Evolutionary conservation across 2,797 vertebrate species (phyloP).

Genomic region (Chloroceryle amazona): DNA sequence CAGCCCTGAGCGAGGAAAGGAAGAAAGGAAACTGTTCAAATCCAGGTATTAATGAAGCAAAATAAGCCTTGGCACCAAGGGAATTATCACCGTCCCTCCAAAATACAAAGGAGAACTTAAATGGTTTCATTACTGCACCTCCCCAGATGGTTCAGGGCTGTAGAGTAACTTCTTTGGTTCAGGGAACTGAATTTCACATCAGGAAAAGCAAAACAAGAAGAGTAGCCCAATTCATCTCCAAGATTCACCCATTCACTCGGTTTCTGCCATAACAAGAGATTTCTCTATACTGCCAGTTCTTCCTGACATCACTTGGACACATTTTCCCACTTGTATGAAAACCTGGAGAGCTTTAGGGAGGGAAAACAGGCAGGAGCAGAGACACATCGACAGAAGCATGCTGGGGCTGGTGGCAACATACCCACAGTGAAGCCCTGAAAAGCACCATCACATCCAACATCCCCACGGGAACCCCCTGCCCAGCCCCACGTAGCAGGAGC

Average conservation of each 20-base stretch:
- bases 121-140: not conserved
- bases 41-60: not conserved
- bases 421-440: not conserved
- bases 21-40: slow-evolving; percentile 25
- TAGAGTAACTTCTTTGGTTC: not conserved
- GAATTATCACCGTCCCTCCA: not conserved
- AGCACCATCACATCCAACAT: not conserved
- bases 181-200: not conserved
- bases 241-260: not conserved
- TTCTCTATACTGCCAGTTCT: not conserved
- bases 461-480: not conserved
- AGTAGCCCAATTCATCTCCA: not conserved
- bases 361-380: not conserved
- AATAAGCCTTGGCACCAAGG: not conserved
- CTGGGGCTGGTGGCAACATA: not conserved
- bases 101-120: not conserved
- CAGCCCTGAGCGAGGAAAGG: slow-evolving; percentile 7
- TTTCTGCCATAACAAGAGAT: not conserved
- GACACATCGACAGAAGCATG: fast-evolving
- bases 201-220: not conserved
- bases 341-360: not conserved
- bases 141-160: not conserved
- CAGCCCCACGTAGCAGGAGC: not conserved
- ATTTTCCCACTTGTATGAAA: not conserved
- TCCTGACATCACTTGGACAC: not conserved